These are phyloP conservation scores for Hippopotamyrus pictus DNA, from an alignment of 2,797 vertebrate genomes.

Conservation along the genomic window DNA sequence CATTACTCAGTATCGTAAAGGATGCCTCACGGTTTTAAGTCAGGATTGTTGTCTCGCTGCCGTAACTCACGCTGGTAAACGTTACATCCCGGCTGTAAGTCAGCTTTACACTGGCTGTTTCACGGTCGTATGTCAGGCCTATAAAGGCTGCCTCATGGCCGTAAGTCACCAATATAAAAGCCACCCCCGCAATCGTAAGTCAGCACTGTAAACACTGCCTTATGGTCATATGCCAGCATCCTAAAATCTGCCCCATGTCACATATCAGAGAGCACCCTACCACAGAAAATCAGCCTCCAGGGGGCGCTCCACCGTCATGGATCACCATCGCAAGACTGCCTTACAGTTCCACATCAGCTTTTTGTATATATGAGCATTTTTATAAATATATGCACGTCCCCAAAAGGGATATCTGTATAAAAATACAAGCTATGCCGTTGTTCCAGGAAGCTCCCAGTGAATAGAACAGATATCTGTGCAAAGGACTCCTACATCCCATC, in stretches of 20 bases:
- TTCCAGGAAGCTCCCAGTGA: not conserved
- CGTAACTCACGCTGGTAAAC: not conserved
- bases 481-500: not conserved
- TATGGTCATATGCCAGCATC: not conserved
- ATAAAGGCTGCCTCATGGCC: not conserved
- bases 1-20: not conserved
- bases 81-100: not conserved
- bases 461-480: too few species aligned
- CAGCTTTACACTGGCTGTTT: not conserved
- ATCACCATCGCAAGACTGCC: conserved; percentile 13
- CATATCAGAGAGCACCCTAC: not conserved
- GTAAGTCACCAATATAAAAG: not conserved
- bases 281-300: not conserved
- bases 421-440: not conserved
- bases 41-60: not conserved
- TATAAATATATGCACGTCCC: not conserved
- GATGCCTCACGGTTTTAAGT: not conserved
- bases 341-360: not conserved
- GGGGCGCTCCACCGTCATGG: not conserved
- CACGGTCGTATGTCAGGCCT: not conserved
- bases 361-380: not conserved
- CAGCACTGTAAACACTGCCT: not conserved
- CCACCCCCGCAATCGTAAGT: not conserved
- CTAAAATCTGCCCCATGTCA: not conserved
- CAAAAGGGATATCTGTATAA: not conserved